Evolutionary conservation across 92 coral and sea anemone species (phyloP).

Genomic region (Paramuricea clavata): DNA sequence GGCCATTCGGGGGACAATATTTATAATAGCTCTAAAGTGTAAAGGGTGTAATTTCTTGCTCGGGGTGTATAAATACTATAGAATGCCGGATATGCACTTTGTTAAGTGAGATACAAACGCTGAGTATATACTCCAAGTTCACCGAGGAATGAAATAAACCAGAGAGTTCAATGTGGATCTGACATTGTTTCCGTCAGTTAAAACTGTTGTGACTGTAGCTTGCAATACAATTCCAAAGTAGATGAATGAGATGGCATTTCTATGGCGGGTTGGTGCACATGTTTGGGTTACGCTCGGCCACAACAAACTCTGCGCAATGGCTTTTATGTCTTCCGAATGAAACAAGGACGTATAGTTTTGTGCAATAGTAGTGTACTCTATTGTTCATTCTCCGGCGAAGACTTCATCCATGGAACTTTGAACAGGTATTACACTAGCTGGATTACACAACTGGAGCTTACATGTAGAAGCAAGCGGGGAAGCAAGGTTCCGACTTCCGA

Average conservation of each 20-base stretch:
- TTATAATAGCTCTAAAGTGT: background rate
- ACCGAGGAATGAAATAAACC: background rate
- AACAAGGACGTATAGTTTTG: background rate
- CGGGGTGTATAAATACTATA: conserved; percentile 15
- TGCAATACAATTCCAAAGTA: background rate
- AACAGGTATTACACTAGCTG: too few relatives aligned
- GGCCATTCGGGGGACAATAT: background rate
- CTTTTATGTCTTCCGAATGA: background rate
- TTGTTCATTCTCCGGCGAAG: too few relatives aligned
- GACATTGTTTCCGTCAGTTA: background rate
- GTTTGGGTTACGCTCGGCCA: conserved; percentile 39
- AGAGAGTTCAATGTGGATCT: background rate
- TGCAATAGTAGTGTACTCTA: background rate
- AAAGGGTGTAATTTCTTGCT: conserved; percentile 6
- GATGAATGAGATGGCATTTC: background rate
- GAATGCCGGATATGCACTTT: conserved; percentile 39
- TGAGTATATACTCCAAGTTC: background rate
- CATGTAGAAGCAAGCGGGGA: too few relatives aligned
- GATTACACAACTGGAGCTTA: too few relatives aligned
- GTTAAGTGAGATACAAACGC: conserved; percentile 16
- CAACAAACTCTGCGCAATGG: conserved; percentile 17
- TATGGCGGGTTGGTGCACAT: background rate
- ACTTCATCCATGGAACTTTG: too few relatives aligned
- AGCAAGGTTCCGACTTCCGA: too few relatives aligned
- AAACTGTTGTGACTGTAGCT: background rate